A percentile compares a stretch with the other conserved stretches of the same genome.
phyloP scores from a whole-genome alignment of 2,797 vertebrate genomes.

The Salarias fasciatus region DNA sequence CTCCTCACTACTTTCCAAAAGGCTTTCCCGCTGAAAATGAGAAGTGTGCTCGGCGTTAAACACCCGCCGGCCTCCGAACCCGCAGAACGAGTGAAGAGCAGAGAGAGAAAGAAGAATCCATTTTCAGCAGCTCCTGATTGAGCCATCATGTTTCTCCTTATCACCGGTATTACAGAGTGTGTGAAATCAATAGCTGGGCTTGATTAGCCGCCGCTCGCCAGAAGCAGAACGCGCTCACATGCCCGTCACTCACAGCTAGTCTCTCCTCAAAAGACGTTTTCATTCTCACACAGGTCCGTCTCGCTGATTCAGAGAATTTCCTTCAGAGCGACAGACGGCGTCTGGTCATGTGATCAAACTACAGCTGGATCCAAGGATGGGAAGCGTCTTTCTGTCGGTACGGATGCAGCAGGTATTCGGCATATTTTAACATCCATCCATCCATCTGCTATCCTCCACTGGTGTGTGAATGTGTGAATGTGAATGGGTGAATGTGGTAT shows the following conservation, averaged over 20 bases:
- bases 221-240: slow-evolving; percentile 6
- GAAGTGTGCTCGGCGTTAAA: slow-evolving; percentile 59
- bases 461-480: not conserved
- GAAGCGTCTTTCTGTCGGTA: too few relatives aligned
- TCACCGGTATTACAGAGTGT: slow-evolving; percentile 48
- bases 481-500: not conserved
- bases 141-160: slow-evolving; percentile 69
- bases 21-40: slow-evolving; percentile 28
- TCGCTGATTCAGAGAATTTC: too few relatives aligned
- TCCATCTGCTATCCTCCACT: too few relatives aligned
- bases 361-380: too few relatives aligned
- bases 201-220: slow-evolving; percentile 54
- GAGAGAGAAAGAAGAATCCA: slow-evolving; percentile 54
- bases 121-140: slow-evolving; percentile 61
- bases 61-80: slow-evolving; percentile 34
- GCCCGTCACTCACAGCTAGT: slow-evolving; percentile 17
- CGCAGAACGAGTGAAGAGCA: slow-evolving; percentile 44
- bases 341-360: too few relatives aligned
- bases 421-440: too few relatives aligned
- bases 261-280: too few relatives aligned
- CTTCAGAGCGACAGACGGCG: too few relatives aligned
- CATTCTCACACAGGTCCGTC: not conserved
- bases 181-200: slow-evolving; percentile 59
- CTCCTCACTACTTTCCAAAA: not conserved
- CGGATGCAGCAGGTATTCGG: too few relatives aligned